Evolutionary conservation across 2,797 vertebrate species (phyloP), one percentile per base, ranked within the genome.

Genomic region (Spheniscus humboldti): DNA sequence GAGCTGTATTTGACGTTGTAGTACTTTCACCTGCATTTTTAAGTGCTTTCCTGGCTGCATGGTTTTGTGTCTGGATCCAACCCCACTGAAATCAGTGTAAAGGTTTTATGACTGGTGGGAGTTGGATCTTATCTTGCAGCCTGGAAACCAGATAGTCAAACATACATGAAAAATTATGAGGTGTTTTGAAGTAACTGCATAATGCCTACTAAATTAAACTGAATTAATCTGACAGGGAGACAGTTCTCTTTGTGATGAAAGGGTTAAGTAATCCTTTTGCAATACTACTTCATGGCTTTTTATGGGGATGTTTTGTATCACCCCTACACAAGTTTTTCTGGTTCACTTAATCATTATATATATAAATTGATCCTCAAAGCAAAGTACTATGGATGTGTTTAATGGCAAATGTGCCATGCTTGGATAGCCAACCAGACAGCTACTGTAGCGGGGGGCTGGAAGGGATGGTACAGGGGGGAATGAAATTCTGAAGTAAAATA

Each of bases 241-340:
- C 2, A 37, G 30, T 31, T 37, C 16, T 45, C 13, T 69, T 79
- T 69, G 37, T 83, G 35, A 55, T 35, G 4, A 76, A 86, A 66
- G 9, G 6, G 14, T 67, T 62, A 80, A 79, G 11, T 67, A 91
- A 69, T 35, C 23, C 18, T 88, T 86, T 67, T 52, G 35, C 53
- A 77, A 55, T 50, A 41, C 6, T 66, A 7, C 17, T 77, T 79
- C 28, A 15, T 11, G 24, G 5, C 4, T 55, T 80, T 90, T 64
- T 30, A 71, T 16, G 17, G 15, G 0, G 0, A 50, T 17, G 11
- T 60, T 80, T 75, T 64, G 28, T 67, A 47, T 52, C 0, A 0
- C 8, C 19, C 7, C 39, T 62, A 6, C 18, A 31, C 16, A 56
- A 67, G 15, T 43, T 71, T 74, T 37, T 33, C 43, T 67, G 60